These are phyloP conservation scores for Podocnemis expansa DNA, from an alignment of 2,113 vertebrate genomes.

Conservation along the genomic window DNA sequence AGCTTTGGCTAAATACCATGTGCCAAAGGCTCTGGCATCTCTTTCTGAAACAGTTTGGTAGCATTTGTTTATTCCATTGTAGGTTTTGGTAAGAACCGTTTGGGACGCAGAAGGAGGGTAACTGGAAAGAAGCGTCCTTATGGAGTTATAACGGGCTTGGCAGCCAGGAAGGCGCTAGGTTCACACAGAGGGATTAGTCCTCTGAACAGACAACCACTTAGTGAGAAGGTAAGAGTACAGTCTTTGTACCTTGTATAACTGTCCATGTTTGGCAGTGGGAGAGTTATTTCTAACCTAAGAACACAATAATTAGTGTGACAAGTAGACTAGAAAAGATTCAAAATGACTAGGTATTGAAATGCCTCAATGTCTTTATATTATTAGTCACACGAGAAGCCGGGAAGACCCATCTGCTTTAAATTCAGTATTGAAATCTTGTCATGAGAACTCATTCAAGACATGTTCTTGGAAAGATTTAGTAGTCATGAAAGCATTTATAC, in stretches of 20 bases:
- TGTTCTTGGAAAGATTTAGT: neutral
- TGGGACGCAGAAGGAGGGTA: conserved; percentile 77
- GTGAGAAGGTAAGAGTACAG: conserved; percentile 79
- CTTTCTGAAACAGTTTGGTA: neutral
- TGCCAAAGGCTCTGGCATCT: neutral
- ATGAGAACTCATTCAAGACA: neutral
- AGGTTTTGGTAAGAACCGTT: conserved; percentile 80
- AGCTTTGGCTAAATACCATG: neutral
- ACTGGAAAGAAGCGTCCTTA: conserved; percentile 84
- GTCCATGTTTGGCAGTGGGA: neutral
- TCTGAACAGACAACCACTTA: conserved; percentile 85
- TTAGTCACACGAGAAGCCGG: neutral
- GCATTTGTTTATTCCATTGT: neutral
- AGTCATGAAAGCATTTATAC: neutral
- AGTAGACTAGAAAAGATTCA: fast-evolving
- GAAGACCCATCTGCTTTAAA: neutral
- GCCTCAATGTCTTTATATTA: neutral
- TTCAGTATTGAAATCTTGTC: neutral
- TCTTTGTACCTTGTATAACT: neutral
- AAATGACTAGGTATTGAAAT: neutral
- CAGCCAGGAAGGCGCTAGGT: conserved; percentile 83
- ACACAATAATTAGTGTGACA: neutral
- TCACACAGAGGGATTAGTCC: conserved; percentile 84
- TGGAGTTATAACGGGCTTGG: conserved; percentile 89
- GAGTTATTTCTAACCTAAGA: neutral